Evolutionary conservation across 1,140 invertebrate species (phyloP), one percentile per base, ranked within the genome.

Genomic region (Andricus grossulariae): DNA sequence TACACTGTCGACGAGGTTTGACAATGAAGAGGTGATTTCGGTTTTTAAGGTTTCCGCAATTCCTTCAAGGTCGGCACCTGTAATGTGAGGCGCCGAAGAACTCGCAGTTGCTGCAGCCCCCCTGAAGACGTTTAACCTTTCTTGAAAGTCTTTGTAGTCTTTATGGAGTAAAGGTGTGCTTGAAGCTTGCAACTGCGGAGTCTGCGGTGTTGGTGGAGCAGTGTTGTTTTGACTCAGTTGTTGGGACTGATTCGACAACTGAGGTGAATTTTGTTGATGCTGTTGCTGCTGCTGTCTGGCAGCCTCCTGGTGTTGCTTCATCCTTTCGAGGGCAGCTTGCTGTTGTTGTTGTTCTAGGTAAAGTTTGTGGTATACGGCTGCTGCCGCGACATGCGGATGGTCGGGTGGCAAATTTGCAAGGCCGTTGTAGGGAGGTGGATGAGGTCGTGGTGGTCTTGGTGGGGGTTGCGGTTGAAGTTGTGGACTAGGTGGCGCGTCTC

Each of bases 41-140:
- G 94, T 95, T 91, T 98, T 98, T 2, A 98, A 93, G 60, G 96
- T 94, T 83, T 98, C 97, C 8, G 97, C 96, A 57, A 98, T 92
- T 71, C 96, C 95, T 90, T 98, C 96, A 2, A 98, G 92, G 86
- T 98, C 97, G 16, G 94, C 93, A 32, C 94, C 94, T 0, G 94
- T 94, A 79, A 95, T 93, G 71, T 90, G 88, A 49, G 94, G 92
- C 74, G 93, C 93, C 70, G 93, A 90, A 1, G 94, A 93, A 16
- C 83, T 81, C 2, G 89, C 82, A 50, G 79, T 80, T 55, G 83
- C 83, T 10, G 83, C 84, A 7, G 87, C 85, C 15, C 85, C 87
- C 57, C 90, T 85, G 72, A 91, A 90, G 71, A 90, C 88, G 60
- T 84, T 90, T 80, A 92, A 83, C 84, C 91, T 91, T 76, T 92